Evolutionary conservation across 2,113 vertebrate species (phyloP).

Genomic region (Cranoglanis bouderius): DNA sequence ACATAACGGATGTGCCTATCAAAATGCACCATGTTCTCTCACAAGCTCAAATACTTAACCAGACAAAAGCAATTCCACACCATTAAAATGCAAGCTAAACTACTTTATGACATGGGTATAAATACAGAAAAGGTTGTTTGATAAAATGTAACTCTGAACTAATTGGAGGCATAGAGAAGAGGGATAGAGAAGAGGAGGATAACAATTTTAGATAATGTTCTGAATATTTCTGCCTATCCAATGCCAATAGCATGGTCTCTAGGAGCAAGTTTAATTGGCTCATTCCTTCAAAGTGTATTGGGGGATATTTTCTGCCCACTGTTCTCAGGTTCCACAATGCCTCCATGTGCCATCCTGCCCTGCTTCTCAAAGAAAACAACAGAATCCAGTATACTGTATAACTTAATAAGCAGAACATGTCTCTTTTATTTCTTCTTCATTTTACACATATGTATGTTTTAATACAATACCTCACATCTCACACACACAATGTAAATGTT

Average conservation of each 20-base stretch:
- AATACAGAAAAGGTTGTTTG: not conserved
- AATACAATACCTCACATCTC: no score
- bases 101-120: not conserved
- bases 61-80: conserved; percentile 12
- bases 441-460: no score
- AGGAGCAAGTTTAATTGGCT: not conserved
- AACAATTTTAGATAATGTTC: not conserved
- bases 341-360: not conserved
- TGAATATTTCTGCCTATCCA: not conserved
- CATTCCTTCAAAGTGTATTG: not conserved
- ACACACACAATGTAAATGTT: no score
- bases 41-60: not conserved
- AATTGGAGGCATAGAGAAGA: not conserved
- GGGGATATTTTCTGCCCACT: not conserved
- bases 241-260: not conserved
- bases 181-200: not conserved
- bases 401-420: no score
- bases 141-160: not conserved
- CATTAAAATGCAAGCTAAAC: not conserved
- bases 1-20: conserved; percentile 37
- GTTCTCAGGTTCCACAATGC: not conserved
- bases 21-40: conserved; percentile 16
- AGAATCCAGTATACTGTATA: not conserved
- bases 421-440: no score
- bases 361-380: not conserved